phyloP scores from a whole-genome alignment of 2,113 vertebrate species.

The Tilapia sparmanii region DNA sequence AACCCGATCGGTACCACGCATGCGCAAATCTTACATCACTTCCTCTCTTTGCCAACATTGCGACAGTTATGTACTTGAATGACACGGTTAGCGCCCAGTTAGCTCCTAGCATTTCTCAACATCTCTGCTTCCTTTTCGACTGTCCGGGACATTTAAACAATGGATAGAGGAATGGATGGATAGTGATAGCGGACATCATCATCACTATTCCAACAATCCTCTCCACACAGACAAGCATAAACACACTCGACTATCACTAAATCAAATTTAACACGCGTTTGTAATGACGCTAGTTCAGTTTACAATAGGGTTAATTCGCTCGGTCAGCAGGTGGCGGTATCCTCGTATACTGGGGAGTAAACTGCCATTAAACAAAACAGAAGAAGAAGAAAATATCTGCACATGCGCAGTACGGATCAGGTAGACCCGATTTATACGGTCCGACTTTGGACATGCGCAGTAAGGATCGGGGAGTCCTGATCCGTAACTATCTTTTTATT shows the following conservation, averaged over 20 bases:
- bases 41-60: not conserved
- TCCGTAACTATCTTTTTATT: not conserved
- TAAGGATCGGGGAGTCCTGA: not conserved
- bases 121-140: not conserved
- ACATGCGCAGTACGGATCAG: accelerated
- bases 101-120: not conserved
- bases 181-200: accelerated
- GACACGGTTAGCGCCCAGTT: not conserved
- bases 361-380: not conserved
- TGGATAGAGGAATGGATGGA: not conserved
- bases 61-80: not conserved
- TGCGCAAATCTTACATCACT: not conserved
- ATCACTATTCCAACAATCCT: not conserved
- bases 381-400: not conserved
- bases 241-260: not conserved
- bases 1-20: accelerated
- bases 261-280: not conserved
- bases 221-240: not conserved
- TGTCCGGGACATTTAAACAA: not conserved
- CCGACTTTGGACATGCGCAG: no score
- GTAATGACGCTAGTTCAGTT: not conserved
- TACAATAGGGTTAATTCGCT: accelerated
- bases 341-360: not conserved
- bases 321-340: accelerated
- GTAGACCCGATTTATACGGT: no score